Conservation (phyloP, 2,113 vertebrate genomes). For the Dicentrarchus labrax region DNA sequence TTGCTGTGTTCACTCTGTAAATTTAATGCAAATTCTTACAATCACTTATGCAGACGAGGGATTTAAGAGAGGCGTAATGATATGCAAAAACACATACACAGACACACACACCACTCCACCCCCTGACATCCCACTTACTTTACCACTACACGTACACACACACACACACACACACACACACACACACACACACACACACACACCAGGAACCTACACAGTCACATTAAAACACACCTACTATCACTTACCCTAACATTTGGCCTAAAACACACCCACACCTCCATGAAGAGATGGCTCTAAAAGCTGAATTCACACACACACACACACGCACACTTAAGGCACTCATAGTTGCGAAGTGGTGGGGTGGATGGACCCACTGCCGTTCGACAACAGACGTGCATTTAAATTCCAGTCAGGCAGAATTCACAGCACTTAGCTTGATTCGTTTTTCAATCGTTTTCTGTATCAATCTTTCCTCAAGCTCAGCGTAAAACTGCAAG, state of each 20-base stretch:
- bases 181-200: constrained; percentile 15
- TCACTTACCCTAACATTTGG: constrained; percentile 61
- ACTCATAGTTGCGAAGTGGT: constrained; percentile 29
- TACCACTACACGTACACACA: constrained; percentile 15
- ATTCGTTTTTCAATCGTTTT: constrained; percentile 71
- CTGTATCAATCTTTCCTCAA: constrained; percentile 53
- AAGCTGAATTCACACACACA: constrained; percentile 58
- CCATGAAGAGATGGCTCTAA: constrained; percentile 53
- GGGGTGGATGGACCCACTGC: constrained; percentile 25
- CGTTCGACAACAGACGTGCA: constrained; percentile 33
- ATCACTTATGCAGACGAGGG: constrained; percentile 53
- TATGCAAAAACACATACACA: constrained; percentile 52
- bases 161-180: constrained; percentile 30
- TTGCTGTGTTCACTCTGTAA: neutral
- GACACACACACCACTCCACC: constrained; percentile 33
- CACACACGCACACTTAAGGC: constrained; percentile 24
- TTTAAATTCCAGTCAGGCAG: constrained; percentile 77
- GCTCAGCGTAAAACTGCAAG: constrained; percentile 62
- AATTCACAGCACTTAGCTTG: constrained; percentile 77
- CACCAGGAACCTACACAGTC: constrained; percentile 36
- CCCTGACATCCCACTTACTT: constrained; percentile 38
- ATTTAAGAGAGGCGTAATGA: constrained; percentile 44
- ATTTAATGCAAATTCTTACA: constrained; percentile 39
- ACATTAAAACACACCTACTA: constrained; percentile 59
- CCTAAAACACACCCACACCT: constrained; percentile 67